A percentile compares a stretch with the other conserved stretches of the same genome.
Evolutionary conservation across 2,888 invertebrate genomes (phyloP).

Genomic region (Acrobasis repandana): DNA sequence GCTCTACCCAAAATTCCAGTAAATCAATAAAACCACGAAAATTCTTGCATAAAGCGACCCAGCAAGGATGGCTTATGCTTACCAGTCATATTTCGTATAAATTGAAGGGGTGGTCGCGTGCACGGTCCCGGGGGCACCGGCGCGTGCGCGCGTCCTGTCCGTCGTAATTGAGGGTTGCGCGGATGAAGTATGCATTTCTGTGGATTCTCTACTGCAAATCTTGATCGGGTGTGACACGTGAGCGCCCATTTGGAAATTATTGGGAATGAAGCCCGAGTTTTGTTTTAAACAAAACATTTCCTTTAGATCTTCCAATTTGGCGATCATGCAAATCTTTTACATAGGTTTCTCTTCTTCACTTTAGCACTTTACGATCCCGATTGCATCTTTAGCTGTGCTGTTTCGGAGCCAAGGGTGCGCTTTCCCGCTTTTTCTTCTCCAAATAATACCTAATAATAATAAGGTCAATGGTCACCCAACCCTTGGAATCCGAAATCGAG

Average conservation of each 20-base stretch:
- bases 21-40: neutral
- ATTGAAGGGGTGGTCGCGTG: slow-evolving; percentile 56
- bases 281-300: slow-evolving; percentile 8
- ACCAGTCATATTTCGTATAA: slow-evolving; percentile 31
- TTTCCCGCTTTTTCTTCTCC: too few species aligned
- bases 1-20: neutral
- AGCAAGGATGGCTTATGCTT: neutral
- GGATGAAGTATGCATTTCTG: slow-evolving; percentile 48
- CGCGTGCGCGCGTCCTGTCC: slow-evolving; percentile 46
- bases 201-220: slow-evolving; percentile 68
- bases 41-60: neutral
- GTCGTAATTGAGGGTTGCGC: slow-evolving; percentile 44
- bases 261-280: slow-evolving; percentile 35
- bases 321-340: too few species aligned
- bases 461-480: too few species aligned
- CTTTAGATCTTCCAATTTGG: neutral
- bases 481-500: too few species aligned
- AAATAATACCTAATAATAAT: too few species aligned
- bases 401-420: too few species aligned
- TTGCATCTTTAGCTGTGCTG: too few species aligned
- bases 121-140: slow-evolving; percentile 47
- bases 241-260: slow-evolving; percentile 57
- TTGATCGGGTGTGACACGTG: slow-evolving; percentile 69
- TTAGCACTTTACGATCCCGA: too few species aligned
- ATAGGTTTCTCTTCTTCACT: too few species aligned